phyloP scores from a whole-genome alignment of 37 sponge, comb jelly and placozoan genomes.

The Dysidea cf. avara region DNA sequence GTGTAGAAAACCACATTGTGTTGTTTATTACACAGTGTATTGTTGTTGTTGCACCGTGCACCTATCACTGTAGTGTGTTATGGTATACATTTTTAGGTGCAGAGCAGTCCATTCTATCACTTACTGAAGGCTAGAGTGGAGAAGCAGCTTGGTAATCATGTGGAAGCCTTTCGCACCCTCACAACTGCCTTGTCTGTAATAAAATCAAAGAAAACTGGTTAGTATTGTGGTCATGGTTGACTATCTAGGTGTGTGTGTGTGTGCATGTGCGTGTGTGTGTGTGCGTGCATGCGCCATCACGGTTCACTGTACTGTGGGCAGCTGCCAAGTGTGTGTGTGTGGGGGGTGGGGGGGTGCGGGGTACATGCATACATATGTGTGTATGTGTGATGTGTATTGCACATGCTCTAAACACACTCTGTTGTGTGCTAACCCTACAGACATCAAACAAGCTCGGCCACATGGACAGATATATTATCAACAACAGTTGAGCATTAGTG shows the following conservation, averaged over 20 bases:
- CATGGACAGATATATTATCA: neutral
- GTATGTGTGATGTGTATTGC: too few relatives aligned
- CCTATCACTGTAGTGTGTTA: too few relatives aligned
- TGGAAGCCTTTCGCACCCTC: conserved; percentile 61
- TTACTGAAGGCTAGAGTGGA: conserved; percentile 52
- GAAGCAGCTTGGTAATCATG: conserved; percentile 25
- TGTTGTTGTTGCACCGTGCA: too few relatives aligned
- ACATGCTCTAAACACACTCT: too few relatives aligned
- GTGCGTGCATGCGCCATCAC: neutral
- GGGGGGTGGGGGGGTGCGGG: neutral
- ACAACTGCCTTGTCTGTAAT: conserved; percentile 55
- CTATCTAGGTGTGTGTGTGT: neutral
- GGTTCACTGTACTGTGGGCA: neutral
- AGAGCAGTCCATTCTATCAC: conserved; percentile 68
- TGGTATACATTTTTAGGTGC: conserved; percentile 44
- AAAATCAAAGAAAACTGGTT: conserved; percentile 4
- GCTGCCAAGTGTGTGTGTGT: neutral
- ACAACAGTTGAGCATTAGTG: conserved; percentile 32
- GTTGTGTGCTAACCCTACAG: too few relatives aligned
- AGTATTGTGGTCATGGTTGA: neutral
- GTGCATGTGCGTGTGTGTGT: too few relatives aligned
- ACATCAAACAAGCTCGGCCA: neutral
- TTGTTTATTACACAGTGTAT: too few relatives aligned
- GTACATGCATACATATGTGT: too few relatives aligned
- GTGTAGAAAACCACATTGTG: too few relatives aligned